Evolutionary conservation across 2,888 invertebrate species (phyloP).

Genomic region (Spisula solida): DNA sequence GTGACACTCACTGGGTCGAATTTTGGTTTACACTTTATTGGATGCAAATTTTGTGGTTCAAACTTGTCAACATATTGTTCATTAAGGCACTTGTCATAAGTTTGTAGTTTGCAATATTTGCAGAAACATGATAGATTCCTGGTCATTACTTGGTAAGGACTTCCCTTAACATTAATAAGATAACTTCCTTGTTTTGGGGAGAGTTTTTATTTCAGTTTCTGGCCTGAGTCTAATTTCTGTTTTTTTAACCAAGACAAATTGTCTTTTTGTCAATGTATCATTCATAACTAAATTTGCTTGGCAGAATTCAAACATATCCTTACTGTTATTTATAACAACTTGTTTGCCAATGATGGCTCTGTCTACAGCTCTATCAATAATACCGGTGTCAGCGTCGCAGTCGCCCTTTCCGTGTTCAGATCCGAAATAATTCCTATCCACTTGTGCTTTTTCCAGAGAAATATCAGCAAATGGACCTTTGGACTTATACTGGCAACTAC

Average conservation of each 20-base stretch:
- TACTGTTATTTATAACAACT: slow-evolving; percentile 44
- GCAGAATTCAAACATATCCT: slow-evolving; percentile 52
- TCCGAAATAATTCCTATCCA: slow-evolving; percentile 40
- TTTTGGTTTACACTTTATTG: too few relatives aligned
- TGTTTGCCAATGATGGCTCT: slow-evolving; percentile 49
- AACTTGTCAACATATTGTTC: too few relatives aligned
- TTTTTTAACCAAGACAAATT: slow-evolving; percentile 57
- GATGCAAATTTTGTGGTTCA: too few relatives aligned
- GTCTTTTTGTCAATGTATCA: slow-evolving; percentile 51
- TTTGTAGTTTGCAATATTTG: not conserved
- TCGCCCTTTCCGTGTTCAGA: slow-evolving; percentile 59
- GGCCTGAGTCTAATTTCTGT: slow-evolving; percentile 65
- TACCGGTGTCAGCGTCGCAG: slow-evolving; percentile 57
- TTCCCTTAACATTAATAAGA: not conserved
- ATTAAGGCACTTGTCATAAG: not conserved
- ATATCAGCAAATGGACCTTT: slow-evolving; percentile 55
- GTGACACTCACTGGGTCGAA: too few relatives aligned
- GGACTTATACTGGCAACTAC: slow-evolving; percentile 49
- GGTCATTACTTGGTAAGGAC: too few relatives aligned
- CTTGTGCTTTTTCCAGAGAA: not conserved
- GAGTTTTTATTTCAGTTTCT: slow-evolving; percentile 61
- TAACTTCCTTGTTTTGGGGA: slow-evolving; percentile 33
- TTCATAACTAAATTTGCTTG: slow-evolving; percentile 48
- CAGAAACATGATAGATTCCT: not conserved
- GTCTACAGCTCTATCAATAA: slow-evolving; percentile 45